These are phyloP conservation scores for Marisa cornuarietis DNA, from an alignment of 1,140 invertebrate species.

Conservation along the genomic window DNA sequence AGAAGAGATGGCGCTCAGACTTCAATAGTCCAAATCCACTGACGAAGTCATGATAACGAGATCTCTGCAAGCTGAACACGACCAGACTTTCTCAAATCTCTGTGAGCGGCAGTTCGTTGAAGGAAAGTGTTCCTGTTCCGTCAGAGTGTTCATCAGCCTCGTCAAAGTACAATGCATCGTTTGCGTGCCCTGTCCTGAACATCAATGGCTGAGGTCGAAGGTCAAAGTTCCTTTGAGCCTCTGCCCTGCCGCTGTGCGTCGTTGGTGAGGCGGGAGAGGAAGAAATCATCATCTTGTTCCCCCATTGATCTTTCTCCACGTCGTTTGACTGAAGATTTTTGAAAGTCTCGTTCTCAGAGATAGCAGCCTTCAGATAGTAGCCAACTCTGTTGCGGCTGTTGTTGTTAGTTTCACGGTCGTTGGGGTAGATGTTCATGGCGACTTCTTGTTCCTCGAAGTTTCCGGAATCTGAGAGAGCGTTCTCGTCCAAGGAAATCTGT, in stretches of 20 bases:
- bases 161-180: background rate
- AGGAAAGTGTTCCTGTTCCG: background rate
- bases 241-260: background rate
- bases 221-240: background rate
- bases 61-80: too few species aligned
- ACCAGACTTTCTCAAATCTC: slow-evolving; percentile 1
- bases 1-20: too few species aligned
- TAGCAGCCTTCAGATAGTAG: slow-evolving; percentile 29
- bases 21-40: too few species aligned
- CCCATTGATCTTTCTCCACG: slow-evolving; percentile 11
- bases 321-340: slow-evolving; percentile 26
- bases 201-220: slow-evolving; percentile 1
- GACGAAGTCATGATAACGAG: too few species aligned
- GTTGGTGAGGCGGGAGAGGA: slow-evolving; percentile 4
- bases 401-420: slow-evolving; percentile 8
- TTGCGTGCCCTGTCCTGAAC: background rate
- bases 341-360: slow-evolving; percentile 30
- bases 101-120: slow-evolving; percentile 12
- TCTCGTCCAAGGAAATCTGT: slow-evolving; percentile 32
- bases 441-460: slow-evolving; percentile 35
- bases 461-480: slow-evolving; percentile 16
- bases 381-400: background rate
- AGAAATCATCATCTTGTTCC: background rate
- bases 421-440: slow-evolving; percentile 29
- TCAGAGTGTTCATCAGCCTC: background rate